Base-by-base conservation (phyloP, 2,888 invertebrate species). In the Nycteola revayana region DNA sequence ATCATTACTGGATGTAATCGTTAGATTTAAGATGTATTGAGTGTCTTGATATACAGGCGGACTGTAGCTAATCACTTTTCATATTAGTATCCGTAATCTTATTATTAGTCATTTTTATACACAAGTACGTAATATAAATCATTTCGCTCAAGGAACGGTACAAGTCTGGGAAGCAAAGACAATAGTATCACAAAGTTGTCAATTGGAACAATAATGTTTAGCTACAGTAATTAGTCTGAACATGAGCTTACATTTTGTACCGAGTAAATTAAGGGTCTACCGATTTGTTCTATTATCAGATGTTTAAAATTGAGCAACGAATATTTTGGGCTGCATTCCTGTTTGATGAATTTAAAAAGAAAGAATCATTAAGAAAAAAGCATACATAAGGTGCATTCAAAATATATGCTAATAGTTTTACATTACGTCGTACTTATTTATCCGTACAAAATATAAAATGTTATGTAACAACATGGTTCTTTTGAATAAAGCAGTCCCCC, bases 161-260 rank as follows among this genome's bases (percentile, higher is more conserved):
- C 14, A 14, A 3, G 14, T 14, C n/a, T n/a, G 14, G 2, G 5
- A 14, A 14, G 14, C 14, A 5, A 14, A 14, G 14, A 14, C 14
- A 14, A 14, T 14, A 14, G 14, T 24, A 34, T 41, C 32, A 25
- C 30, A 29, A 41, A 36, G 43, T 38, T 53, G 49, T 39, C 59
- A 44, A 40, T 43, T 57, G 36, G 31, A 36, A 28, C 25, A 33
- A 40, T 31, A 32, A 29, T 32, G 32, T 56, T 66, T 66, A 70
- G 78, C 75, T 76, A 73, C 77, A 75, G 72, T 66, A 61, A 57
- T 63, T 54, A 54, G 73, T 71, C 59, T 63, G 68, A 69, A 67
- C 61, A 63, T 52, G 85, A 85, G 84, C 84, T 85, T 85, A 55
- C 57, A 62, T 77, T 78, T 82, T 79, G 61, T 78, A 81, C 69